phyloP scores from a whole-genome alignment of 2,888 invertebrate species.

The Crematogaster levior region DNA sequence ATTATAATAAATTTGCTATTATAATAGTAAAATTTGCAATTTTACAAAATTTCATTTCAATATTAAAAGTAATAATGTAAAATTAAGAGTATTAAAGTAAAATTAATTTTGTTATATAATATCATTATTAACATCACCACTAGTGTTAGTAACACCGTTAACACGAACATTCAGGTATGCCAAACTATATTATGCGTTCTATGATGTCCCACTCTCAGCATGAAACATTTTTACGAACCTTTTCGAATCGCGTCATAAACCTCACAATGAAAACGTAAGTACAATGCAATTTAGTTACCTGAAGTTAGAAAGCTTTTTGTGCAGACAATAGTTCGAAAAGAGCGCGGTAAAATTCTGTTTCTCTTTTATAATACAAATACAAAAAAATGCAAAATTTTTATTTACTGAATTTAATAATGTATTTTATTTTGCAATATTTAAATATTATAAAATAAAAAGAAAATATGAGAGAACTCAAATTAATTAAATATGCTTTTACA shows the following conservation, averaged over 20 bases:
- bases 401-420: background rate
- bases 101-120: no score
- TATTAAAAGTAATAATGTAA: background rate
- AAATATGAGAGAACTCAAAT: background rate
- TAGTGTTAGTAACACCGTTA: no score
- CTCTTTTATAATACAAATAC: background rate
- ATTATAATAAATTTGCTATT: background rate
- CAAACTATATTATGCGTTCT: background rate
- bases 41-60: background rate
- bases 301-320: background rate
- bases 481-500: background rate
- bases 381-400: background rate
- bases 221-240: conserved; percentile 18
- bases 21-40: background rate
- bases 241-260: background rate
- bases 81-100: no score
- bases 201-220: background rate
- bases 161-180: background rate
- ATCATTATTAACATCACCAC: background rate
- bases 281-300: conserved; percentile 6
- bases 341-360: background rate
- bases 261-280: background rate
- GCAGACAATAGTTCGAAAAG: background rate
- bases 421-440: background rate
- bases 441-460: background rate